Conservation (phyloP, 2,797 vertebrate genomes). For the Schizopygopsis malacanthus region DNA sequence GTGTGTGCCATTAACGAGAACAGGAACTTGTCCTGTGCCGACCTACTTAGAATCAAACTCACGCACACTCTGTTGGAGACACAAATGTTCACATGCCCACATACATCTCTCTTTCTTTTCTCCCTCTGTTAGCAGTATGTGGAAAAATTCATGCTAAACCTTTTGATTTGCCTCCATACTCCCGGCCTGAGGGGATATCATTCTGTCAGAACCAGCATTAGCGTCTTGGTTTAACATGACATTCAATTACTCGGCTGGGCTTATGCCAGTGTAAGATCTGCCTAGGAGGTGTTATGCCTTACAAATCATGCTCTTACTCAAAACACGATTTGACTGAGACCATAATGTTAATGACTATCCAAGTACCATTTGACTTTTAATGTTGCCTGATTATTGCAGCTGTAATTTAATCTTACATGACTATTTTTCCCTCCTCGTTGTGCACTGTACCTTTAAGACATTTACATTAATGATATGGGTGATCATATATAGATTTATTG, state of each 20-base stretch:
- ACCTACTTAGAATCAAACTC: conserved; percentile 60
- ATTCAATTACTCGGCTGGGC: conserved; percentile 31
- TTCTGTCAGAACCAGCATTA: conserved; percentile 23
- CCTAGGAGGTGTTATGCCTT: conserved; percentile 23
- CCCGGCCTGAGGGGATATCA: neutral
- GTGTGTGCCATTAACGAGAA: conserved; percentile 50
- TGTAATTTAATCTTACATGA: neutral
- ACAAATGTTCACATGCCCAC: conserved; percentile 35
- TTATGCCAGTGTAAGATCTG: conserved; percentile 15
- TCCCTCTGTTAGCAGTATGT: conserved; percentile 13
- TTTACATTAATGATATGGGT: neutral
- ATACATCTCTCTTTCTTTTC: conserved; percentile 40
- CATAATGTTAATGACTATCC: conserved; percentile 16
- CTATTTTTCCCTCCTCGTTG: neutral
- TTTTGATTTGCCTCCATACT: conserved; percentile 28
- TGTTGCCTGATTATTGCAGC: neutral
- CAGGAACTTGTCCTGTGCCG: conserved; percentile 48
- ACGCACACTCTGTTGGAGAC: conserved; percentile 57
- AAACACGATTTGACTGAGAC: conserved; percentile 18
- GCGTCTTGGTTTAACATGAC: conserved; percentile 23
- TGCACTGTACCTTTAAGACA: neutral
- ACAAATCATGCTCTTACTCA: neutral
- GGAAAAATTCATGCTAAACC: conserved; percentile 25
- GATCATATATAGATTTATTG: neutral
- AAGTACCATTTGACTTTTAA: conserved; percentile 5